phyloP scores from a whole-genome alignment of 2,113 vertebrate genomes.

The Illadopsis cleaveri region DNA sequence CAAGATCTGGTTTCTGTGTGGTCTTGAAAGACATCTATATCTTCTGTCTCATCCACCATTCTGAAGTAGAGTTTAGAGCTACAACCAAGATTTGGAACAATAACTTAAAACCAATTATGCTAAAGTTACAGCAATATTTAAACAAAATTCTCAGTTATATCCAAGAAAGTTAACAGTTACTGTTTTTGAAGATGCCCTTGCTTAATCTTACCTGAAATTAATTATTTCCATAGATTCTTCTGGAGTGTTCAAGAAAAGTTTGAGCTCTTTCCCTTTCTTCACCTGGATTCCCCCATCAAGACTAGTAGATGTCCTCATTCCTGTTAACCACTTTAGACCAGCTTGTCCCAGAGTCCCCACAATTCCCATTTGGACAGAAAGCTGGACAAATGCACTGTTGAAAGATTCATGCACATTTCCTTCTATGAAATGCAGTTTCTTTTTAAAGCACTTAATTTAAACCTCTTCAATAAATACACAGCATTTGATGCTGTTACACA shows the following conservation, averaged over 20 bases:
- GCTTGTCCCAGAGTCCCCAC: slow-evolving; percentile 76
- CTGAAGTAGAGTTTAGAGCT: slow-evolving; percentile 81
- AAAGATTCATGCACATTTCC: background rate
- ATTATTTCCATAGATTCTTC: slow-evolving; percentile 84
- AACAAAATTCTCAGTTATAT: background rate
- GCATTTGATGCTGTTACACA: background rate
- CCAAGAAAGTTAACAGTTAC: background rate
- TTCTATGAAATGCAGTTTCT: background rate
- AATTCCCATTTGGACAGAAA: slow-evolving; percentile 81
- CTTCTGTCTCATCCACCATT: slow-evolving; percentile 68
- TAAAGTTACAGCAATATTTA: background rate
- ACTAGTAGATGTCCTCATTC: slow-evolving; percentile 74
- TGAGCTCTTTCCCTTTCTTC: slow-evolving; percentile 82
- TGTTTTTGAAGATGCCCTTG: background rate
- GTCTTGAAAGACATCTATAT: slow-evolving; percentile 61
- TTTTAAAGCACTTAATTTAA: background rate
- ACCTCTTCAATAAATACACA: background rate
- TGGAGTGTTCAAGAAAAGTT: slow-evolving; percentile 82
- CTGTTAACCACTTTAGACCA: slow-evolving; percentile 81
- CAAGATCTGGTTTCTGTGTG: slow-evolving; percentile 74
- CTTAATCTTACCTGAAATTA: slow-evolving; percentile 74
- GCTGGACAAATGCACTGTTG: slow-evolving; percentile 76
- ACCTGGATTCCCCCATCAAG: slow-evolving; percentile 82
- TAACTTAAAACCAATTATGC: background rate
- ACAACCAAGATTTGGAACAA: background rate